These are phyloP conservation scores for Tachina fera DNA, from an alignment of 2,888 invertebrate genomes.

Conservation along the genomic window DNA sequence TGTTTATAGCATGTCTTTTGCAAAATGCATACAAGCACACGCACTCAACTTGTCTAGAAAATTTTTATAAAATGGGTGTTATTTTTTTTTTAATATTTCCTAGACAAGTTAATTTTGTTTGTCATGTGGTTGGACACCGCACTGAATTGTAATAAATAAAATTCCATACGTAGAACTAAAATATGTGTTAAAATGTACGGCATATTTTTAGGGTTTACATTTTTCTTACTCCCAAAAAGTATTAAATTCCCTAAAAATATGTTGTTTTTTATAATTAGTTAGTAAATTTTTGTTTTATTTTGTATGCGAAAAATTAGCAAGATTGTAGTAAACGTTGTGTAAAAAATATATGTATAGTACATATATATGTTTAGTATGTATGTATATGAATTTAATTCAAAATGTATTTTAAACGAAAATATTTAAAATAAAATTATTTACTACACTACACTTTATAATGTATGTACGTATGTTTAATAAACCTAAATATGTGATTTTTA, in stretches of 20 bases:
- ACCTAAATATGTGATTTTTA: neutral
- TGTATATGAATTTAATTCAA: constrained; percentile 41
- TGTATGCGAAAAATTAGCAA: constrained; percentile 8
- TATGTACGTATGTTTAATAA: neutral
- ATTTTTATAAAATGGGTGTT: too few species aligned
- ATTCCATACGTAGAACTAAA: too few species aligned
- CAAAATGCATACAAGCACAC: too few species aligned
- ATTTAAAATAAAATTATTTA: constrained; percentile 48
- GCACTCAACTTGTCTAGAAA: too few species aligned
- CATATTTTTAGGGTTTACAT: neutral
- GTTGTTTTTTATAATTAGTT: constrained; percentile 4
- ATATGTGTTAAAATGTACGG: neutral
- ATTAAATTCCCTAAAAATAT: neutral
- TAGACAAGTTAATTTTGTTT: too few species aligned
- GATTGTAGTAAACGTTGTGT: constrained; percentile 53
- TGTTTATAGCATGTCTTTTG: neutral
- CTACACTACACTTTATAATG: constrained; percentile 21
- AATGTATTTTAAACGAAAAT: constrained; percentile 55
- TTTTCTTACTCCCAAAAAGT: neutral
- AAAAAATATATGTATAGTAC: neutral
- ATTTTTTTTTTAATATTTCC: too few species aligned
- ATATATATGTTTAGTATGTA: neutral
- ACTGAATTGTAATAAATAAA: too few species aligned
- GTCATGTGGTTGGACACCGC: too few species aligned
- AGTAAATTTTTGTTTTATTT: constrained; percentile 26